Percentiles rank a stretch among this genome's conserved stretches.
These are phyloP conservation scores for Amia ocellicauda DNA, from an alignment of 2,113 vertebrate species.

Conservation along the genomic window DNA sequence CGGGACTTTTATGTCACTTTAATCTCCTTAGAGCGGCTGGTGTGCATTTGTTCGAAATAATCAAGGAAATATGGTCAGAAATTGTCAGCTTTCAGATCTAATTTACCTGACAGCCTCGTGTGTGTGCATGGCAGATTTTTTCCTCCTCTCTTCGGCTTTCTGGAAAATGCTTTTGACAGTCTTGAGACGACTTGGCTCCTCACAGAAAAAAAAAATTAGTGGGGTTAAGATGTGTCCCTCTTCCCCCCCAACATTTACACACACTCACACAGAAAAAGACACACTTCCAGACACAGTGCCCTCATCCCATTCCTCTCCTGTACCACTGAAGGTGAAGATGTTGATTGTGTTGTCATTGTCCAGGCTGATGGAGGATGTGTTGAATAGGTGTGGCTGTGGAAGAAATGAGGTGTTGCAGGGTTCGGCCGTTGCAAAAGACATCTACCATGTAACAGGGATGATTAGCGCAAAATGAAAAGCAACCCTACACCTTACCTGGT, in stretches of 20 bases:
- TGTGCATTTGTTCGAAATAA: constrained; percentile 99
- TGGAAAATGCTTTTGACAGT: constrained; percentile 76
- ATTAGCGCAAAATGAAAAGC: too few species aligned
- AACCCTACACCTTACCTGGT: too few species aligned
- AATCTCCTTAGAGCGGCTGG: constrained; percentile 99
- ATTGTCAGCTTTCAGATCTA: constrained; percentile 99
- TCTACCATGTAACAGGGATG: too few species aligned
- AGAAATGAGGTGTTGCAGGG: too few species aligned
- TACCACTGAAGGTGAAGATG: too few species aligned
- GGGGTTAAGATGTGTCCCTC: constrained; percentile 58
- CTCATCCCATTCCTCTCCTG: constrained; percentile 45
- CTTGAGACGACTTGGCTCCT: constrained; percentile 64
- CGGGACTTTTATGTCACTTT: constrained; percentile 99
- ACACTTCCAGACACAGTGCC: constrained; percentile 52
- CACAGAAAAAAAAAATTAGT: constrained; percentile 54
- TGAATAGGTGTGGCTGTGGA: too few species aligned
- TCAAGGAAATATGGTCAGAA: constrained; percentile 99
- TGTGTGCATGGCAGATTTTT: constrained; percentile 50
- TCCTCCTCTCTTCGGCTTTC: constrained; percentile 54
- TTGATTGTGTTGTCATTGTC: too few species aligned
- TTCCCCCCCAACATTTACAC: too few species aligned
- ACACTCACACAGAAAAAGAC: constrained; percentile 53
- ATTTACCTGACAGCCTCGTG: constrained; percentile 97
- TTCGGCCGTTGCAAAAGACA: too few species aligned
- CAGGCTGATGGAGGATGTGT: too few species aligned